Percentiles rank a stretch among this genome's conserved stretches.
phyloP scores from a whole-genome alignment of 2,113 vertebrate species.

The Tachysurus vachellii region DNA sequence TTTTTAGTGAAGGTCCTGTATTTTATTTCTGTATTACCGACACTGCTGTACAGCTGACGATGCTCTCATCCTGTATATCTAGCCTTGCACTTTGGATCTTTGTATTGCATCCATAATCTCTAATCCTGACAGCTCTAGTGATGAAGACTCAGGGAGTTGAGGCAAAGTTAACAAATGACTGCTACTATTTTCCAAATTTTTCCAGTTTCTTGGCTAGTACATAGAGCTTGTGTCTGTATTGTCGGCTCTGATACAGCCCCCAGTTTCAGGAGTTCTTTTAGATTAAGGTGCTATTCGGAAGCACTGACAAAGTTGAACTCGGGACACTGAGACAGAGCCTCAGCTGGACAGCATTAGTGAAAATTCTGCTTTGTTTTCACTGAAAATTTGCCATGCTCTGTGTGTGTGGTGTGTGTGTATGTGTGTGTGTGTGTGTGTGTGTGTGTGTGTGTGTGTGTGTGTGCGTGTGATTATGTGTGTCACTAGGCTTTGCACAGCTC shows the following conservation, averaged over 20 bases:
- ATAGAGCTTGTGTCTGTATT: constrained; percentile 6
- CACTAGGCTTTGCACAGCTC: constrained; percentile 62
- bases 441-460: constrained; percentile 29
- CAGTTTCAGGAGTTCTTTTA: constrained; percentile 23
- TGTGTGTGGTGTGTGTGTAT: constrained; percentile 37
- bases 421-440: constrained; percentile 34
- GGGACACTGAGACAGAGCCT: constrained; percentile 41
- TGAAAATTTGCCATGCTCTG: constrained; percentile 46
- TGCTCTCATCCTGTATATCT: neutral
- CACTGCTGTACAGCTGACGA: neutral
- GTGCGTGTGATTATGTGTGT: constrained; percentile 35
- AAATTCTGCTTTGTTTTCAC: constrained; percentile 53
- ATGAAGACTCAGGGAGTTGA: neutral
- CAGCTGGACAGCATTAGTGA: constrained; percentile 52
- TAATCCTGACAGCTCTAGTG: neutral
- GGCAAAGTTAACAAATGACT: neutral
- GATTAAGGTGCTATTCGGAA: constrained; percentile 56
- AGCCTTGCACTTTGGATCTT: neutral
- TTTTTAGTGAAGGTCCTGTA: neutral
- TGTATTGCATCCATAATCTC: neutral
- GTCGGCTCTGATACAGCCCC: neutral
- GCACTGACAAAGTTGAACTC: constrained; percentile 58
- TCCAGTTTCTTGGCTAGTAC: constrained; percentile 35
- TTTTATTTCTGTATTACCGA: neutral
- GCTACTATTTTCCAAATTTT: constrained; percentile 4